These are phyloP conservation scores for Cephalopholis sonnerati DNA, from an alignment of 2,113 vertebrate genomes.

Conservation along the genomic window DNA sequence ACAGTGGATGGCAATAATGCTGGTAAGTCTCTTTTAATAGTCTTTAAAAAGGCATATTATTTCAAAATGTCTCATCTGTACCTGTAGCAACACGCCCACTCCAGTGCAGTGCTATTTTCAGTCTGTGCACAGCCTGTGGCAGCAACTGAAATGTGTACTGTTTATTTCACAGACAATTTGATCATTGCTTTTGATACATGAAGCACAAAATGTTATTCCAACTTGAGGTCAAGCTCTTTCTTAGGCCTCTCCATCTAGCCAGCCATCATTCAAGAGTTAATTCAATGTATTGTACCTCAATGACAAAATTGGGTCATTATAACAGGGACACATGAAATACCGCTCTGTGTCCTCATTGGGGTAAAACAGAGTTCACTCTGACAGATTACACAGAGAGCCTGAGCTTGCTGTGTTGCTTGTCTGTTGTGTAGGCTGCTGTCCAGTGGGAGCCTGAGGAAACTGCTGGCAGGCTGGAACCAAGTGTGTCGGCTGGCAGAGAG, in stretches of 20 bases:
- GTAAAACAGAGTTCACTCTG: slow-evolving; percentile 4
- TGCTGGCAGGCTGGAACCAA: slow-evolving; percentile 92
- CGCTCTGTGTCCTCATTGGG: neutral
- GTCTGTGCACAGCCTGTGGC: neutral
- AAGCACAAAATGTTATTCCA: neutral
- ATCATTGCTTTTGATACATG: neutral
- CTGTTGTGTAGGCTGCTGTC: slow-evolving; percentile 87
- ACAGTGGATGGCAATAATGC: neutral
- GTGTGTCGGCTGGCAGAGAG: slow-evolving; percentile 89
- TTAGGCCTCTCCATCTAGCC: neutral
- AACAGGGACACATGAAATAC: neutral
- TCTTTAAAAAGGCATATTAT: neutral
- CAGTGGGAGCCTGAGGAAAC: slow-evolving; percentile 90
- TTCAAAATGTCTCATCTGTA: neutral
- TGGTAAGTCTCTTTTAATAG: neutral
- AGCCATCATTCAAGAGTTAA: neutral
- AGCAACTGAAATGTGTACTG: neutral
- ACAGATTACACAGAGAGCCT: slow-evolving; percentile 18
- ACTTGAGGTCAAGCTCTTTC: neutral
- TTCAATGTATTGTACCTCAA: neutral
- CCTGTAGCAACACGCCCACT: slow-evolving; percentile 24
- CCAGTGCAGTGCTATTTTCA: slow-evolving; percentile 1
- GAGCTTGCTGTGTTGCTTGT: slow-evolving; percentile 37
- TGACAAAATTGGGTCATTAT: neutral
- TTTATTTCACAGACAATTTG: neutral